Evolutionary conservation across 2,888 invertebrate genomes (phyloP).

Genomic region (Sphaerophoria taeniata): DNA sequence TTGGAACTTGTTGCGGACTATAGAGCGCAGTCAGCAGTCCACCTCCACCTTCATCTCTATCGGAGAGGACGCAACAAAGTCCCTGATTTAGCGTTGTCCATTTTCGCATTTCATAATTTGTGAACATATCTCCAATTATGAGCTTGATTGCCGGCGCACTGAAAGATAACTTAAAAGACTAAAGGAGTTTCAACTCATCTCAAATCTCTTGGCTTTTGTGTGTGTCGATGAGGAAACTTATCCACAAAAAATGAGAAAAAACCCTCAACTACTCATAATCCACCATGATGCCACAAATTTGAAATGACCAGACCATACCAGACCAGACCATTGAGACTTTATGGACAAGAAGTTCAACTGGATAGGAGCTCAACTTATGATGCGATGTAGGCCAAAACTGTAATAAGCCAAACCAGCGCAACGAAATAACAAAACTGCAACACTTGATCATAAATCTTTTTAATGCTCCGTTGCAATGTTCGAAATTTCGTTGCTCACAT

Average conservation of each 20-base stretch:
- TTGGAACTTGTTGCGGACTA: neutral
- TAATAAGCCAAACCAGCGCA: slow-evolving; percentile 62
- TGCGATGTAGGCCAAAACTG: slow-evolving; percentile 71
- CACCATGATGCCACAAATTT: slow-evolving; percentile 29
- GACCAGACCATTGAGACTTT: slow-evolving; percentile 44
- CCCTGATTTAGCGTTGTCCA: slow-evolving; percentile 71
- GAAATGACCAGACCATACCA: slow-evolving; percentile 45
- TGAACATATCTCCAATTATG: slow-evolving; percentile 73
- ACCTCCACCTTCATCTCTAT: slow-evolving; percentile 8
- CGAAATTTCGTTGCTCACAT: slow-evolving; percentile 70
- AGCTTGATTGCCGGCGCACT: slow-evolving; percentile 63
- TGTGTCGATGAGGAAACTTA: slow-evolving; percentile 57
- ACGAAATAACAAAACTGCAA: slow-evolving; percentile 67
- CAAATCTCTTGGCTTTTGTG: neutral
- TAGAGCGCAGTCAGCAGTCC: slow-evolving; percentile 14
- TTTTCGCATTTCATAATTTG: slow-evolving; percentile 72
- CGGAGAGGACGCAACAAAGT: slow-evolving; percentile 61
- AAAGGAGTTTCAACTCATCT: neutral
- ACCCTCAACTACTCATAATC: slow-evolving; percentile 52
- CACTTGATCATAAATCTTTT: slow-evolving; percentile 69
- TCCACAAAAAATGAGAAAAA: slow-evolving; percentile 34
- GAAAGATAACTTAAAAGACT: slow-evolving; percentile 43
- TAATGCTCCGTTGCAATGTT: slow-evolving; percentile 70
- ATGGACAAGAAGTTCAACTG: slow-evolving; percentile 37
- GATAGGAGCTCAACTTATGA: slow-evolving; percentile 55